phyloP scores from a whole-genome alignment of 2,113 vertebrate genomes.

The Platichthys stellatus region DNA sequence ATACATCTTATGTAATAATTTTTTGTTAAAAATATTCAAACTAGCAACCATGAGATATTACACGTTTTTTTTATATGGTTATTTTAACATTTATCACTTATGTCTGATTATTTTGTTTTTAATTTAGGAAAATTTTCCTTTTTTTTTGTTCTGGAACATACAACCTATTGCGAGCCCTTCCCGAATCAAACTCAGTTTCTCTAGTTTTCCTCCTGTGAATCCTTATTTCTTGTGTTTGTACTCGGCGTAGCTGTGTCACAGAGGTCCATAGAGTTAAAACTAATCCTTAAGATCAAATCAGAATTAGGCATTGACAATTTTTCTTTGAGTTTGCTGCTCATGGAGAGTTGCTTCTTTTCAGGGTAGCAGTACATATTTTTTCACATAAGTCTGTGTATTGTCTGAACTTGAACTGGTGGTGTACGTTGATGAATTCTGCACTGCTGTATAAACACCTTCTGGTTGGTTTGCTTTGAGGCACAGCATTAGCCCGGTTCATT shows the following conservation, averaged over 20 bases:
- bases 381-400: background rate
- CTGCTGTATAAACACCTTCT: conserved; percentile 24
- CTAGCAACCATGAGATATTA: too few species aligned
- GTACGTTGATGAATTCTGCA: conserved; percentile 37
- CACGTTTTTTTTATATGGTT: too few species aligned
- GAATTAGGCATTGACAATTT: background rate
- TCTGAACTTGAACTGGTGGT: conserved; percentile 33
- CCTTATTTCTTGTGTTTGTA: background rate
- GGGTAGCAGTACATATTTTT: background rate
- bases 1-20: too few species aligned
- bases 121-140: too few species aligned
- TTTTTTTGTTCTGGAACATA: too few species aligned
- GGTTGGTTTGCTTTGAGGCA: conserved; percentile 25
- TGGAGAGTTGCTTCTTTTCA: background rate
- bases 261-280: background rate
- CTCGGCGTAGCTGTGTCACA: background rate
- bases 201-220: background rate
- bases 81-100: too few species aligned
- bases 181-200: too few species aligned
- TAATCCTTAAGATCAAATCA: conserved; percentile 13
- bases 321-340: background rate
- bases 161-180: too few species aligned
- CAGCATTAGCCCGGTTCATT: conserved; percentile 14
- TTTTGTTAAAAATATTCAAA: too few species aligned
- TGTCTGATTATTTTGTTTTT: too few species aligned